A percentile compares a stretch with the other conserved stretches of the same genome.
Conservation (phyloP, 2,113 vertebrate genomes). For the Nycticorax nycticorax region DNA sequence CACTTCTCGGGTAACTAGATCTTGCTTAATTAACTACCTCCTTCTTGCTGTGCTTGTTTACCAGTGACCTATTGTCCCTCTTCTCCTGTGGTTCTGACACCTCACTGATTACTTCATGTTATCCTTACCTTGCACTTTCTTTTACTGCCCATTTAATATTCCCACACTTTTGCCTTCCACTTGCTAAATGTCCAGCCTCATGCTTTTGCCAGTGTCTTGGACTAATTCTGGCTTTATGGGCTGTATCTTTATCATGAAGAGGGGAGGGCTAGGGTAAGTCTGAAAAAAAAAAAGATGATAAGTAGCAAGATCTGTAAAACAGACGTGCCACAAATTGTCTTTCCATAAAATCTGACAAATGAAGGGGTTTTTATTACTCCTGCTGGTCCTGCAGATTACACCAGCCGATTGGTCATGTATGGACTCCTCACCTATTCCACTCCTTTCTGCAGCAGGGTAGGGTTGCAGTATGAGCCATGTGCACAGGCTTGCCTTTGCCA, state of each 20-base stretch:
- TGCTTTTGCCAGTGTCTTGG: not conserved
- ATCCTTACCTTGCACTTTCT: not conserved
- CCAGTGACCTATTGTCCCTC: not conserved
- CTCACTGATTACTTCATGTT: not conserved
- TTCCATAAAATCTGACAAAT: not conserved
- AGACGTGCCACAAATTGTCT: accelerated
- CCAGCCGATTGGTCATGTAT: not conserved
- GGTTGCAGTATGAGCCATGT: not conserved
- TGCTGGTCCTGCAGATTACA: not conserved
- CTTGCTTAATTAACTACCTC: not conserved
- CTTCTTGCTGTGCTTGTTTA: not conserved
- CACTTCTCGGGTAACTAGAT: not conserved
- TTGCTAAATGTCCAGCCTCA: not conserved
- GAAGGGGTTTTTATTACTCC: not conserved
- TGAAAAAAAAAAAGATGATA: not conserved
- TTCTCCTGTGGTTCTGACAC: not conserved
- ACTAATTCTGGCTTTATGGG: not conserved
- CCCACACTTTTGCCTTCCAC: not conserved
- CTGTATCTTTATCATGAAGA: not conserved
- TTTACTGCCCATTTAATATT: not conserved
- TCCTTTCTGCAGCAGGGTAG: not conserved
- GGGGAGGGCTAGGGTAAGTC: not conserved
- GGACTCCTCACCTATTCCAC: not conserved
- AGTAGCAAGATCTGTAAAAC: not conserved
- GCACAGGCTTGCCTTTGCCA: not conserved